phyloP scores from a whole-genome alignment of 2,113 vertebrate genomes.

The Saccopteryx leptura region DNA sequence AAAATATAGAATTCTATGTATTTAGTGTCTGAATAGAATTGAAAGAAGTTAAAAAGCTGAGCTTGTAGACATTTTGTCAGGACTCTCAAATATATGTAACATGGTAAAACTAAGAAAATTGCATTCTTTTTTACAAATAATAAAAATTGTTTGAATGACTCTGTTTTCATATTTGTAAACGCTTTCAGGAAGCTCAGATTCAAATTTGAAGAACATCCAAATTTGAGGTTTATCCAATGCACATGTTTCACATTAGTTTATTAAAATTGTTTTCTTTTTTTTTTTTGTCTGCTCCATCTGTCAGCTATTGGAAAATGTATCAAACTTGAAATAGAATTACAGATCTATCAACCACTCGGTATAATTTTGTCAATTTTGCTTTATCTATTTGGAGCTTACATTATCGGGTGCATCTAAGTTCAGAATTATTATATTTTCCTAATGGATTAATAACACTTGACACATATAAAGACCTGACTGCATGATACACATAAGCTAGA shows the following conservation, averaged over 20 bases:
- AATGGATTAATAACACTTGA: not conserved
- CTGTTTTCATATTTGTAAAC: conserved; percentile 32
- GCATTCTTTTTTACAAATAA: not conserved
- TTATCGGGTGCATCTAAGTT: not conserved
- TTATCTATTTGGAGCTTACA: conserved; percentile 26
- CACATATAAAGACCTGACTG: not conserved
- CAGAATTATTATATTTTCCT: conserved; percentile 26
- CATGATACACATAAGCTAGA: not conserved
- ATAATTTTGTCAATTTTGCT: conserved; percentile 17
- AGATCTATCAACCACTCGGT: not conserved
- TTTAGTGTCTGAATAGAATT: not conserved
- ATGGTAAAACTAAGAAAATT: not conserved
- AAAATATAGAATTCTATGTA: not conserved
- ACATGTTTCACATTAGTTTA: conserved; percentile 4
- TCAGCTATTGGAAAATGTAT: conserved; percentile 7
- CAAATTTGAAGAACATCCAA: not conserved
- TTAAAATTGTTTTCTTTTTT: not conserved
- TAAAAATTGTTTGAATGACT: conserved; percentile 37
- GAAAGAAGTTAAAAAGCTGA: not conserved
- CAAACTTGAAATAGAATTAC: conserved; percentile 7
- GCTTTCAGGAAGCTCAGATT: not conserved
- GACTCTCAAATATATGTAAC: not conserved
- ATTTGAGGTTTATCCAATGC: conserved; percentile 24
- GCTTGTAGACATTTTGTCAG: not conserved
- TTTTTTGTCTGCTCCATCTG: not conserved